These are phyloP conservation scores for Heliconius himera DNA, from an alignment of 1,140 invertebrate species.

Conservation along the genomic window DNA sequence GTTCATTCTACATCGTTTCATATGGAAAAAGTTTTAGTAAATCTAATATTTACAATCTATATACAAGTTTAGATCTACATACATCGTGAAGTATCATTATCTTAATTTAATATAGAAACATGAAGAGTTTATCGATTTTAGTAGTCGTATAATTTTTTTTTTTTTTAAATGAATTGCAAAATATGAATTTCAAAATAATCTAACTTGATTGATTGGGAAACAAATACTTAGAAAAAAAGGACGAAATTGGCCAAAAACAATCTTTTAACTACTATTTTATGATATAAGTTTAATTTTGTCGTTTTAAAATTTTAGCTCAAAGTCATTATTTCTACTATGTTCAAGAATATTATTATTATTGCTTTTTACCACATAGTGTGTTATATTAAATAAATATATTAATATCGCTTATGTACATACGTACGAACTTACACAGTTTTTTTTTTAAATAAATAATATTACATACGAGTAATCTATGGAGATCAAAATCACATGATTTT, in stretches of 20 bases:
- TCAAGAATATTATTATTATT: slow-evolving; percentile 13
- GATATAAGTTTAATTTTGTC: too few species aligned
- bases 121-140: slow-evolving; percentile 20
- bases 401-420: neutral
- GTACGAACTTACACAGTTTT: neutral
- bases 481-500: neutral
- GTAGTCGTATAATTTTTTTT: neutral
- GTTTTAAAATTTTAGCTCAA: too few species aligned
- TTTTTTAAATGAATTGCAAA: neutral
- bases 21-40: slow-evolving; percentile 50
- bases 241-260: too few species aligned
- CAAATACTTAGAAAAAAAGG: too few species aligned
- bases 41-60: slow-evolving; percentile 71
- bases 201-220: too few species aligned
- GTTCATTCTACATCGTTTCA: slow-evolving; percentile 38
- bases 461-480: neutral
- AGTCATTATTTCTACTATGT: neutral
- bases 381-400: neutral
- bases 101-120: slow-evolving; percentile 36
- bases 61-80: slow-evolving; percentile 50
- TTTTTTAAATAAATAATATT: neutral
- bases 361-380: neutral
- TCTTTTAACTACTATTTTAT: too few species aligned
- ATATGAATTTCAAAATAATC: too few species aligned
- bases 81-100: slow-evolving; percentile 37